phyloP scores from a whole-genome alignment of 2,888 invertebrate genomes.

The Cotesia congregata region DNA sequence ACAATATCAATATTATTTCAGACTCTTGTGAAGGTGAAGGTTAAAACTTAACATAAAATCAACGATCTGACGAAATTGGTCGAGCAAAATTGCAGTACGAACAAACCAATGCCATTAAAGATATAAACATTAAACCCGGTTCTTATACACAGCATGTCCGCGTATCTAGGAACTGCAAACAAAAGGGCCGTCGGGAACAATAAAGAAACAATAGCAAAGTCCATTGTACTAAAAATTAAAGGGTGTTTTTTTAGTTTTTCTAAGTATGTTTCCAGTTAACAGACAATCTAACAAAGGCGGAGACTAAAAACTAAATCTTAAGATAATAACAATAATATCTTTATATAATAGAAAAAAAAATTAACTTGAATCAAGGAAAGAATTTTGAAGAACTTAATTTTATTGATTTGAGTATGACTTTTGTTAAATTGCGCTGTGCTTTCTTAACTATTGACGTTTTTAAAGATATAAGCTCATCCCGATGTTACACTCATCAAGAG shows the following conservation, averaged over 20 bases:
- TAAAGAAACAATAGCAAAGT: background rate
- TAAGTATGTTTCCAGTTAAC: background rate
- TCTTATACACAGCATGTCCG: background rate
- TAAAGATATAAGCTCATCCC: no score
- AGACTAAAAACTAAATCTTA: background rate
- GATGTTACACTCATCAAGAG: no score
- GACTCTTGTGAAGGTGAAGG: background rate
- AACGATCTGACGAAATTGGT: background rate
- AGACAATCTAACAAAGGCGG: constrained; percentile 8
- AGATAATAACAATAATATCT: no score
- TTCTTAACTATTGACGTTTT: no score
- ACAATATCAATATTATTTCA: background rate
- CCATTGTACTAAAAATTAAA: background rate
- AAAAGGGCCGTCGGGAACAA: background rate
- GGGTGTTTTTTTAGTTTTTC: background rate
- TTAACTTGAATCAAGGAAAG: background rate
- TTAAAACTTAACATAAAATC: background rate
- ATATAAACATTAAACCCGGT: background rate
- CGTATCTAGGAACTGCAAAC: background rate
- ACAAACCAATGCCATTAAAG: background rate
- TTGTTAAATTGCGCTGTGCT: no score
- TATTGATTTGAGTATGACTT: no score
- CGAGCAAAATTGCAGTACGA: background rate
- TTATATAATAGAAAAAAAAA: background rate
- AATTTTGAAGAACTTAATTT: no score